Evolutionary conservation across 2,888 invertebrate species (phyloP), one percentile per base, ranked within the genome.

Genomic region (Ormyrus nitidulus): DNA sequence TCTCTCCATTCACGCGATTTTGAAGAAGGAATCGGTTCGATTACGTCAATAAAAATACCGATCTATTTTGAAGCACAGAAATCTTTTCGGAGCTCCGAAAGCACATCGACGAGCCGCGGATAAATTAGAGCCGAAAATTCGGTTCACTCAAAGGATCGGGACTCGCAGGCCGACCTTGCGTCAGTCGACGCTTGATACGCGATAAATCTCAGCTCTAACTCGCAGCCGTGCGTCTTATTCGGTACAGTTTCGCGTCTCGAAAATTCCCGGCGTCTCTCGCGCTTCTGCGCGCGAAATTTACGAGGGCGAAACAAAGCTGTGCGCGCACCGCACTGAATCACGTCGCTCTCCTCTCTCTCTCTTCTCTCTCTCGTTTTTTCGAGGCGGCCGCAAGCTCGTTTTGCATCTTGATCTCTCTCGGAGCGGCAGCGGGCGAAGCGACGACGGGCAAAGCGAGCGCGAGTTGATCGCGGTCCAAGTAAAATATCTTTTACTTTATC

Each of bases 391-490:
- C 34, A 34, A 34, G 34, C 7, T 54, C 66, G n/a, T 71, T 71
- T 71, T 68, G 62, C 64, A 58, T 74, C 62, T 76, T 49, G 56
- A 64, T 69, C 58, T 61, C 65, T 44, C 34, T 34, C 34, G 61
- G 6, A 19, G 44, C 49, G 9, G 13, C n/a, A 54, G 10, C 48
- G 13, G 34, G 65, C 6, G 34, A 49, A 44, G 58, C 65, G 80
- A 77, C 80, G 73, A 77, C 68, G 80, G 19, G 46, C 53, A 34
- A 53, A 44, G 64, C 62, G 51, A 19, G 61, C 9, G 19, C 64
- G 48, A 78, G n/a, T 81, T 81, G 79, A 81, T 73, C 71, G 44
- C 66, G 46, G 73, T 80, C 77, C 79, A 82, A 82, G 79, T 69
- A 70, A 82, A 79, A 82, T 80, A 82, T 77, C 74, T 51, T 44